Evolutionary conservation across 2,113 vertebrate species (phyloP).

Genomic region (Gambusia holbrooki): DNA sequence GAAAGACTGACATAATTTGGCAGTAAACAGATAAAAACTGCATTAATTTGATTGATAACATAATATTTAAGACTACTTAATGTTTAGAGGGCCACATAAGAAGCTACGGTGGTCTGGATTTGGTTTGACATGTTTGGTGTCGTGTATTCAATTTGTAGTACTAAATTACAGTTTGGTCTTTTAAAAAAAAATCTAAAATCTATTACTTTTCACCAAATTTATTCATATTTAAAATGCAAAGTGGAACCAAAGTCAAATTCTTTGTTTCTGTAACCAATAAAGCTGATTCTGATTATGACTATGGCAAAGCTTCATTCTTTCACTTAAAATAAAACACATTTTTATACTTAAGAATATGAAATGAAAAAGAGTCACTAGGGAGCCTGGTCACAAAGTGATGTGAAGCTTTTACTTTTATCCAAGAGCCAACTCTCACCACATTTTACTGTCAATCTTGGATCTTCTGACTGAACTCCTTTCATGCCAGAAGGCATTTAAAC

Average conservation of each 20-base stretch:
- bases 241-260: not conserved
- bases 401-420: not conserved
- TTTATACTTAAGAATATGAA: not conserved
- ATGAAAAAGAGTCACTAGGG: not conserved
- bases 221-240: not conserved
- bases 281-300: not conserved
- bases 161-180: too few relatives aligned
- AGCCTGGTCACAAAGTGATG: not conserved
- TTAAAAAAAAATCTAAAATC: not conserved
- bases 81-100: too few relatives aligned
- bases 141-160: too few relatives aligned
- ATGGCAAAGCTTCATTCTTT: not conserved
- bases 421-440: not conserved
- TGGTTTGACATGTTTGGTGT: too few relatives aligned
- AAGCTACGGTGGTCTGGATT: too few relatives aligned
- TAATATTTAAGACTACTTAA: too few relatives aligned
- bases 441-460: not conserved
- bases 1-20: too few relatives aligned
- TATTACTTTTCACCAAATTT: not conserved
- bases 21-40: too few relatives aligned
- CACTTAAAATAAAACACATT: too few relatives aligned
- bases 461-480: not conserved
- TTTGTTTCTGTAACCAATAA: not conserved
- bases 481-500: too few relatives aligned
- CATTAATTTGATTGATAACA: too few relatives aligned